Evolutionary conservation across 2,888 invertebrate genomes (phyloP).

Genomic region (Noctua janthe): DNA sequence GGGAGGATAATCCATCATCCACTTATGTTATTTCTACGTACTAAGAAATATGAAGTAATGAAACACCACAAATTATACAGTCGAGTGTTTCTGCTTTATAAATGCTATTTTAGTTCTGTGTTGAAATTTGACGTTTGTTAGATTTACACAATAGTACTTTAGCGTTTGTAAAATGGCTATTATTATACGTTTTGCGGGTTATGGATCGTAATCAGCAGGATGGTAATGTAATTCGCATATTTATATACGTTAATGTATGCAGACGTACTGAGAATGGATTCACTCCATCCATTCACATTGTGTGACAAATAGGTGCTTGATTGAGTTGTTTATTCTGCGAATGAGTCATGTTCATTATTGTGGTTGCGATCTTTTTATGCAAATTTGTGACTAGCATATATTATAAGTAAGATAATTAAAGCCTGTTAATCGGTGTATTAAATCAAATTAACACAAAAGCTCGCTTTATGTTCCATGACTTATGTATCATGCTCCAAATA

Average conservation of each 20-base stretch:
- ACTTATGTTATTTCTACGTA: constrained; percentile 73
- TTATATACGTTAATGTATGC: constrained; percentile 41
- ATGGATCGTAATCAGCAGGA: constrained; percentile 54
- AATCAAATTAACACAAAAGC: constrained; percentile 42
- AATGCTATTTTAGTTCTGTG: constrained; percentile 70
- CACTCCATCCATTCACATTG: constrained; percentile 30
- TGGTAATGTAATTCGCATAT: constrained; percentile 51
- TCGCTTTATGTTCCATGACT: constrained; percentile 28
- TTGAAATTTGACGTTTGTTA: constrained; percentile 68
- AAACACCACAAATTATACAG: constrained; percentile 78
- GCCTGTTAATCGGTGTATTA: constrained; percentile 5
- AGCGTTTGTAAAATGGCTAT: constrained; percentile 52
- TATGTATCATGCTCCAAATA: constrained; percentile 45
- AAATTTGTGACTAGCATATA: constrained; percentile 17
- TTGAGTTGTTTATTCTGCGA: constrained; percentile 33
- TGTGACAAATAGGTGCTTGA: constrained; percentile 35
- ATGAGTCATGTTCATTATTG: constrained; percentile 14
- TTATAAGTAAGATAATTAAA: constrained; percentile 26
- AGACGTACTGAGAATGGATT: constrained; percentile 33
- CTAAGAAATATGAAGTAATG: constrained; percentile 84
- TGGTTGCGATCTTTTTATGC: constrained; percentile 33
- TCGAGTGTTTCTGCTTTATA: constrained; percentile 67
- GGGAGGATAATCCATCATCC: constrained; percentile 79
- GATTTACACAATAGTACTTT: constrained; percentile 59
- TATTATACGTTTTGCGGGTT: constrained; percentile 52